A percentile compares a stretch with the other conserved stretches of the same genome.
These are phyloP conservation scores for Anguilla pacifica DNA, from an alignment of 2,797 vertebrate genomes.

Conservation along the genomic window DNA sequence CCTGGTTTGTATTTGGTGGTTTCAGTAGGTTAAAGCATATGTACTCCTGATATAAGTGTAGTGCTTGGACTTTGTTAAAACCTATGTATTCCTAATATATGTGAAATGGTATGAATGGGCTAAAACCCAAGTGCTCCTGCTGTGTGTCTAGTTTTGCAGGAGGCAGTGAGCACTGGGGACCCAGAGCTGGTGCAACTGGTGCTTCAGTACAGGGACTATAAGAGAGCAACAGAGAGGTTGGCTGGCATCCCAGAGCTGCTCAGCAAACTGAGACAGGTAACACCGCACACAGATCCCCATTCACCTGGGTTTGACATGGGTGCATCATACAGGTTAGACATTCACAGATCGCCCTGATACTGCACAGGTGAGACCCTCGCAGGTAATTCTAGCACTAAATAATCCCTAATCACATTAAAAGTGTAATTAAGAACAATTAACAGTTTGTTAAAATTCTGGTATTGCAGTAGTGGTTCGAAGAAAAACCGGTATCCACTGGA, in stretches of 20 bases:
- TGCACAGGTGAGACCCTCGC: neutral
- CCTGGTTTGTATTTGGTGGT: neutral
- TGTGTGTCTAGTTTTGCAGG: slow-evolving; percentile 84
- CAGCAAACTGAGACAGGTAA: slow-evolving; percentile 89
- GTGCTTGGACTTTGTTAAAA: neutral
- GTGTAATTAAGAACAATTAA: no score
- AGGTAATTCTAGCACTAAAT: neutral
- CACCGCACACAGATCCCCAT: neutral
- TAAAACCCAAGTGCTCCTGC: neutral
- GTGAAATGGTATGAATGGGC: neutral
- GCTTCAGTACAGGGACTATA: slow-evolving; percentile 92
- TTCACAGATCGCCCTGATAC: neutral
- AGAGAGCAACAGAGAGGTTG: slow-evolving; percentile 85
- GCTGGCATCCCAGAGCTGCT: slow-evolving; percentile 92
- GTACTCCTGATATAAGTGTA: neutral
- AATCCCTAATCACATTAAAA: no score
- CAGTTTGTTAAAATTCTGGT: no score
- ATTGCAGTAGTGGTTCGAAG: neutral
- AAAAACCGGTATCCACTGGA: no score
- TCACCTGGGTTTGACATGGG: neutral
- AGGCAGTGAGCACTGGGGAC: slow-evolving; percentile 93
- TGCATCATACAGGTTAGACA: neutral
- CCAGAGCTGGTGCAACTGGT: slow-evolving; percentile 93
- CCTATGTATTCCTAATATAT: neutral
- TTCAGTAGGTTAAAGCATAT: neutral